A percentile compares a stretch with the other conserved stretches of the same genome.
These are phyloP conservation scores for Apantesis nais DNA, from an alignment of 2,888 invertebrate species.

Conservation along the genomic window DNA sequence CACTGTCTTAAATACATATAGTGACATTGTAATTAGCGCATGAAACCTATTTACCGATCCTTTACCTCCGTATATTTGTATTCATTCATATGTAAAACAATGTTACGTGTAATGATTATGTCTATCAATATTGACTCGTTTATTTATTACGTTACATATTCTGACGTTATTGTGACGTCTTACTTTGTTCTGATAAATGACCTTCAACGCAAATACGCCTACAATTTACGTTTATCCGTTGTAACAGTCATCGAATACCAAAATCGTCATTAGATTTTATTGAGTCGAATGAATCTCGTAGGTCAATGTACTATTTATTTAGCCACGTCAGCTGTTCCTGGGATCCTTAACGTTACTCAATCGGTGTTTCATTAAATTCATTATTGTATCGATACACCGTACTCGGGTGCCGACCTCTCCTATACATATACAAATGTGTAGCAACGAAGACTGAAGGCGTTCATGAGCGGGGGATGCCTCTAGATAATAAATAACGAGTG, in stretches of 20 bases:
- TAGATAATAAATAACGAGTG: constrained; percentile 85
- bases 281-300: constrained; percentile 28
- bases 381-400: constrained; percentile 42
- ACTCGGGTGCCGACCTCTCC: constrained; percentile 30
- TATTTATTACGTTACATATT: constrained; percentile 51
- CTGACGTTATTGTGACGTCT: constrained; percentile 50
- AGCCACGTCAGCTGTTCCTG: constrained; percentile 59
- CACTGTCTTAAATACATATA: constrained; percentile 19
- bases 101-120: constrained; percentile 52
- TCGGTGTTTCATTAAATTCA: constrained; percentile 49
- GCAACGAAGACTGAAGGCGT: constrained; percentile 59
- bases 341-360: constrained; percentile 49
- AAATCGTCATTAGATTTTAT: constrained; percentile 65
- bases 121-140: constrained; percentile 56
- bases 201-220: constrained; percentile 52
- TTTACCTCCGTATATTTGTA: constrained; percentile 27
- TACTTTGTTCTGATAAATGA: constrained; percentile 54
- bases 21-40: constrained; percentile 20
- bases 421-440: constrained; percentile 45
- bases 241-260: constrained; percentile 53
- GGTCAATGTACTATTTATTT: constrained; percentile 65
- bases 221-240: constrained; percentile 49
- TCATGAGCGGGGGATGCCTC: constrained; percentile 73
- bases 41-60: constrained; percentile 33
- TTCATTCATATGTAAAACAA: constrained; percentile 51